These are phyloP conservation scores for Hippocampus zosterae DNA, from an alignment of 2,113 vertebrate genomes.

Conservation along the genomic window DNA sequence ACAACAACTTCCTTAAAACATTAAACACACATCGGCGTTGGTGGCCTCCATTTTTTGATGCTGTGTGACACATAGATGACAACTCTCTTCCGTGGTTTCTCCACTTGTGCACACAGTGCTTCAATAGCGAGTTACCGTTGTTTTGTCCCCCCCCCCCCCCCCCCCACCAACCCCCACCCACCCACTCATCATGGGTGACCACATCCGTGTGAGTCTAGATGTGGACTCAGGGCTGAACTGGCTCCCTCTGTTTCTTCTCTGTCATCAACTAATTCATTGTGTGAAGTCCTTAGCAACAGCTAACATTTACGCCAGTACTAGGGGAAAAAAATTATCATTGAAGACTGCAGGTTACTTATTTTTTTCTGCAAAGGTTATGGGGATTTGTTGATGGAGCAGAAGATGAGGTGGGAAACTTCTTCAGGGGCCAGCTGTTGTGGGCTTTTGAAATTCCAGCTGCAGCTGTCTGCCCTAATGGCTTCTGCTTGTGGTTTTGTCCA, in stretches of 20 bases:
- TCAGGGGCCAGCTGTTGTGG: slow-evolving; percentile 40
- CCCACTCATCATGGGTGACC: not conserved
- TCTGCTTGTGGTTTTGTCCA: slow-evolving; percentile 1
- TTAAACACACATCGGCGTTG: slow-evolving; percentile 20
- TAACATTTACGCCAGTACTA: slow-evolving; percentile 59
- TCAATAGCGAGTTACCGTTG: slow-evolving; percentile 2
- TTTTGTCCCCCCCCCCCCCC: not conserved
- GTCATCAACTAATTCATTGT: slow-evolving; percentile 42
- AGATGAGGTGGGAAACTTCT: slow-evolving; percentile 31
- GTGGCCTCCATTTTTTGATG: slow-evolving; percentile 9
- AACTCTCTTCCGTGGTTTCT: not conserved
- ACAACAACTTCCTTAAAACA: slow-evolving; percentile 25
- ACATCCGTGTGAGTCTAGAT: slow-evolving; percentile 18
- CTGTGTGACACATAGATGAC: slow-evolving; percentile 11
- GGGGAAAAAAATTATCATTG: slow-evolving; percentile 48
- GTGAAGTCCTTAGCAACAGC: slow-evolving; percentile 59
- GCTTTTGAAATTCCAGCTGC: slow-evolving; percentile 29
- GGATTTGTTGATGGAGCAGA: slow-evolving; percentile 54
- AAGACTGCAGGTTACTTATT: slow-evolving; percentile 35
- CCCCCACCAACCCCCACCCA: too few relatives aligned
- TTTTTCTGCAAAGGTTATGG: slow-evolving; percentile 55
- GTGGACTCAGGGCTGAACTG: slow-evolving; percentile 17
- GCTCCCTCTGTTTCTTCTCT: slow-evolving; percentile 17
- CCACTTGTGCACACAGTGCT: not conserved
- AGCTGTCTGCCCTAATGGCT: slow-evolving; percentile 10